Percentiles rank a stretch among this genome's conserved stretches.
Evolutionary conservation across 37 sponge, comb jelly and placozoan genomes (phyloP).

Genomic region (Theonella swinhoei): DNA sequence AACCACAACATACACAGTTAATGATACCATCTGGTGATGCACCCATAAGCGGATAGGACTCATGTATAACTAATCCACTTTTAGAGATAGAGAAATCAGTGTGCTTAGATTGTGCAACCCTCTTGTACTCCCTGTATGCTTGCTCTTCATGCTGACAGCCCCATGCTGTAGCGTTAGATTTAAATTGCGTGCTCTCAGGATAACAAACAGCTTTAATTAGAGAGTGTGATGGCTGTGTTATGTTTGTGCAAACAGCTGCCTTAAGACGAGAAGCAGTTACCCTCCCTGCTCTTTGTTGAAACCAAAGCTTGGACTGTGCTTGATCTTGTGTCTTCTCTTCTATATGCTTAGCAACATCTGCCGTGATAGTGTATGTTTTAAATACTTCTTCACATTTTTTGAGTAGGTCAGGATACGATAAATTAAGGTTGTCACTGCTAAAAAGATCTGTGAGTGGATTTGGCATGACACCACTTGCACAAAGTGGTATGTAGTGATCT

Average conservation of each 20-base stretch:
- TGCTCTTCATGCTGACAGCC: conserved; percentile 47
- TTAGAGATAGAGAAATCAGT: conserved; percentile 16
- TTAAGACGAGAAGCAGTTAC: conserved; percentile 66
- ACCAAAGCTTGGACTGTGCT: conserved; percentile 46
- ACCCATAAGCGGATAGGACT: conserved; percentile 29
- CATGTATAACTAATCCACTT: conserved; percentile 40
- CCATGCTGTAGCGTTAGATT: conserved; percentile 37
- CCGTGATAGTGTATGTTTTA: conserved; percentile 5
- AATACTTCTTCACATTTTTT: conserved; percentile 53
- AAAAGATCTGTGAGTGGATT: conserved; percentile 24
- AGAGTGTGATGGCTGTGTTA: conserved; percentile 42
- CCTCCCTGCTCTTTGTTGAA: conserved; percentile 52
- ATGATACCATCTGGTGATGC: conserved; percentile 45
- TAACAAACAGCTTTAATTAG: conserved; percentile 50
- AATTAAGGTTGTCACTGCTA: not conserved
- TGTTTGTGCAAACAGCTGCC: conserved; percentile 30
- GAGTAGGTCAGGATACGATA: conserved; percentile 37
- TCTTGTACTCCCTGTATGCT: conserved; percentile 16
- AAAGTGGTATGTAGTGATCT: conserved; percentile 30
- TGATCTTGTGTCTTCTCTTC: conserved; percentile 52
- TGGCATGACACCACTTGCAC: conserved; percentile 22
- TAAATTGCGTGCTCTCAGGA: conserved; percentile 16
- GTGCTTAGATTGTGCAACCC: conserved; percentile 14
- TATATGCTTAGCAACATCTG: conserved; percentile 28
- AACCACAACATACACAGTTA: conserved; percentile 46